phyloP scores from a whole-genome alignment of 2,797 vertebrate genomes.

The Macroramphosus scolopax region DNA sequence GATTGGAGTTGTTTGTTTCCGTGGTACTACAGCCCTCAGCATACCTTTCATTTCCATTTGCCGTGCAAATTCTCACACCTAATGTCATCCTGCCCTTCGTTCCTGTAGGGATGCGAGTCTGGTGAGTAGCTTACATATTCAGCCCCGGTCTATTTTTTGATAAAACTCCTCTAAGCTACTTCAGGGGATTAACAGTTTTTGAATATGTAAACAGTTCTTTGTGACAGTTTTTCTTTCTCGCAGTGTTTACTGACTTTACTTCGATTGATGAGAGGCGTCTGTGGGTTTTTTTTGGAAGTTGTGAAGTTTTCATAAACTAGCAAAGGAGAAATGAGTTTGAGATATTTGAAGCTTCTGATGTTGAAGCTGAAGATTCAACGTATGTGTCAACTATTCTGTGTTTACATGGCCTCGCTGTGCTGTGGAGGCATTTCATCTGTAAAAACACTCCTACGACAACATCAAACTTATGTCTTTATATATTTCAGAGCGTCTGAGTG shows the following conservation, averaged over 20 bases:
- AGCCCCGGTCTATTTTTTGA: slow-evolving; percentile 36
- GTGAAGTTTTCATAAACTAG: slow-evolving; percentile 25
- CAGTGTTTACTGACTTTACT: slow-evolving; percentile 34
- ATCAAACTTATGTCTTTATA: neutral
- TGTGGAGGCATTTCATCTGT: slow-evolving; percentile 1
- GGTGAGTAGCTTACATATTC: slow-evolving; percentile 31
- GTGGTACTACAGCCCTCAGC: slow-evolving; percentile 11
- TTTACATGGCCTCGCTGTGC: slow-evolving; percentile 2
- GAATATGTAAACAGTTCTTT: slow-evolving; percentile 47
- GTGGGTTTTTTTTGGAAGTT: slow-evolving; percentile 22
- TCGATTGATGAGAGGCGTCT: slow-evolving; percentile 21
- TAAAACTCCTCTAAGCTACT: slow-evolving; percentile 50
- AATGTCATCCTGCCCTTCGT: slow-evolving; percentile 25
- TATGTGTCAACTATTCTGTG: slow-evolving; percentile 21
- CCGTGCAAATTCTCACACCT: slow-evolving; percentile 3
- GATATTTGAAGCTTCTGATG: slow-evolving; percentile 16
- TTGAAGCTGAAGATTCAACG: slow-evolving; percentile 15
- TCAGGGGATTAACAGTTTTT: slow-evolving; percentile 42
- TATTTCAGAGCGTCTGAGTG: neutral
- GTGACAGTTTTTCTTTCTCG: slow-evolving; percentile 26
- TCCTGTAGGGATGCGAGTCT: neutral
- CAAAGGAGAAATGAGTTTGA: slow-evolving; percentile 9
- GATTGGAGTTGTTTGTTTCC: slow-evolving; percentile 34
- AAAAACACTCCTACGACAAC: neutral
- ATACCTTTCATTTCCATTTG: slow-evolving; percentile 30